Percentiles rank a stretch among this genome's conserved stretches.
These are phyloP conservation scores for Nomada hirtipes DNA, from an alignment of 2,888 invertebrate genomes.

Conservation along the genomic window DNA sequence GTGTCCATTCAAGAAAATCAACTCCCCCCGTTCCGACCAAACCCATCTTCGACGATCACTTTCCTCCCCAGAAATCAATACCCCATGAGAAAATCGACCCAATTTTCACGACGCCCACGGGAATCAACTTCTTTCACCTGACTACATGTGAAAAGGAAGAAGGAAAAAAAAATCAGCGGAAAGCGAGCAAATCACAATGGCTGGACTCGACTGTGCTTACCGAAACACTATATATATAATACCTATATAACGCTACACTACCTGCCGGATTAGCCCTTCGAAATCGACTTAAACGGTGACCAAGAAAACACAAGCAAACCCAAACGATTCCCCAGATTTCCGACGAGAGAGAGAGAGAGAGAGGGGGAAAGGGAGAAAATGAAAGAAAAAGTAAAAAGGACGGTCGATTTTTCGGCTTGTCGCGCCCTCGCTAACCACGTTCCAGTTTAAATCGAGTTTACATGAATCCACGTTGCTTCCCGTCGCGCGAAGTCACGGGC, in stretches of 20 bases:
- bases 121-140: not conserved
- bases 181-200: not conserved
- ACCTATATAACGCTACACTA: too few species aligned
- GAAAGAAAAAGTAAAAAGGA: not conserved
- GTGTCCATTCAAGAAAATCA: too few species aligned
- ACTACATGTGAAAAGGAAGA: too few species aligned
- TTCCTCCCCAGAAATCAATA: not conserved
- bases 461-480: constrained; percentile 54
- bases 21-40: too few species aligned
- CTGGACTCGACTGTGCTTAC: not conserved
- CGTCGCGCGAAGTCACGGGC: constrained; percentile 46
- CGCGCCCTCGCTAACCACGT: constrained; percentile 69
- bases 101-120: not conserved
- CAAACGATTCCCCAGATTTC: too few species aligned
- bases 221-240: too few species aligned
- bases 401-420: constrained; percentile 55
- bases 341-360: constrained; percentile 28
- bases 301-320: too few species aligned
- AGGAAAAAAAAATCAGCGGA: not conserved
- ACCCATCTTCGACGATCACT: not conserved
- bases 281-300: too few species aligned
- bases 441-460: constrained; percentile 70
- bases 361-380: constrained; percentile 43
- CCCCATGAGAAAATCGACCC: not conserved
- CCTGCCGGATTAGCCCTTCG: too few species aligned